Evolutionary conservation across 2,888 invertebrate genomes (phyloP), one percentile per base, ranked within the genome.

Genomic region (Adela reaumurella): DNA sequence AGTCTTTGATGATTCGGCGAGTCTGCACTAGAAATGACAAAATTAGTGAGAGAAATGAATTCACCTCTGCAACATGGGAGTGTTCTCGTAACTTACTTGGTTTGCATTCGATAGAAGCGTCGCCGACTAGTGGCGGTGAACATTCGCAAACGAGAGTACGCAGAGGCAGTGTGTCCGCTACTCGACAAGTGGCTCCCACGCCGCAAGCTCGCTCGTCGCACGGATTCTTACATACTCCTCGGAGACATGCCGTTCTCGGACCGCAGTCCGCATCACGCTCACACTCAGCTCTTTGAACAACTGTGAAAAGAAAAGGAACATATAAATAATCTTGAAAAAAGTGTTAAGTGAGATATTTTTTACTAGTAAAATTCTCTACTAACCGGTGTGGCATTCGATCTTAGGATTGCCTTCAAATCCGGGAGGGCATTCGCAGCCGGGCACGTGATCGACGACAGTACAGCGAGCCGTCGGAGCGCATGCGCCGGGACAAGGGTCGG

Each of bases 121-220:
- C 92, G 55, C 94, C 94, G 56, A 88, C 82, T 59, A 86, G 89
- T 53, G 92, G 92, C 51, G 86, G 86, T 53, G 89, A 83, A 63
- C 94, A 95, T 62, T 90, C 86, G 65, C 94, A 94, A 51, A 91
- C 86, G 85, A 94, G 90, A 6, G 93, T 92, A 57, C 94, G 84
- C 70, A 92, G 82, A 5, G 94, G 94, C 54, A 94, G 70, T 0
- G 92, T 92, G 61, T 94, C 90, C 19, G 92, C 87, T 10, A 94
- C 94, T 8, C 87, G 83, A 64, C 95, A 95, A 56, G 88, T 83
- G 0, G 94, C 92, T 62, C 89, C 87, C 35, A 76, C 64, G 16
- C 92, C 92, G 61, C 93, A 94, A 0, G 94, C 92, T 1, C 88
- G 88, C 51, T 87, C 83, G 5, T 73, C 64, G 64, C 94, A 94